Percentiles rank a stretch among this genome's conserved stretches.
Conservation (phyloP, 2,888 invertebrate species). For the Corbicula japonica region DNA sequence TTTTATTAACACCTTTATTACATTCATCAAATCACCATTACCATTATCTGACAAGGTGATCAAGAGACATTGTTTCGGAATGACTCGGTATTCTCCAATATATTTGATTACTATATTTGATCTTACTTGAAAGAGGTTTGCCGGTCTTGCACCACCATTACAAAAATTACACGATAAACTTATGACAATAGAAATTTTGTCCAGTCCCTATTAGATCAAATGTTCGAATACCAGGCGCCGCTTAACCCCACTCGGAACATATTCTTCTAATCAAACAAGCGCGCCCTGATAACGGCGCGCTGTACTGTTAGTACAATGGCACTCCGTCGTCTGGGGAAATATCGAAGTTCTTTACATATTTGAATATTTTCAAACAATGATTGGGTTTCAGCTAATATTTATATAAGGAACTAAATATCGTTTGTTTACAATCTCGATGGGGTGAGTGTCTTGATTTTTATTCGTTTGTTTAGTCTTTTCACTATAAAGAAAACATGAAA, state of each 20-base stretch:
- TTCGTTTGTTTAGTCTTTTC: too few species aligned
- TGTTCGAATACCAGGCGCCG: constrained; percentile 1
- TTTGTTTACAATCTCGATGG: background rate
- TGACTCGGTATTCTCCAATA: background rate
- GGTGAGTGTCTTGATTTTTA: background rate
- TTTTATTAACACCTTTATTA: background rate
- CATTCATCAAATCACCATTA: background rate
- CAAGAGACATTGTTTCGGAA: constrained; percentile 14
- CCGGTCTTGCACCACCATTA: background rate
- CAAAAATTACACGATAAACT: background rate
- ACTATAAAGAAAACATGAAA: too few species aligned
- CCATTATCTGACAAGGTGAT: background rate
- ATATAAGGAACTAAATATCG: background rate
- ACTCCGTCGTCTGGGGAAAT: background rate
- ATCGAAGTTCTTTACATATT: constrained; percentile 8
- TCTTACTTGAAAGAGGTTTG: constrained; percentile 5
- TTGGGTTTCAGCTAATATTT: constrained; percentile 30
- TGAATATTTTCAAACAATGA: constrained; percentile 21
- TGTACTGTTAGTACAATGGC: constrained; percentile 1
- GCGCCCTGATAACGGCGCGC: background rate
- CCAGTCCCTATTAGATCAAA: constrained; percentile 4
- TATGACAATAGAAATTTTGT: background rate
- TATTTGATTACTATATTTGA: constrained; percentile 14
- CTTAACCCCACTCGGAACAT: background rate
- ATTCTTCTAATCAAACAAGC: constrained; percentile 1